A percentile compares a stretch with the other conserved stretches of the same genome.
These are phyloP conservation scores for Teleiodes luculella DNA, from an alignment of 2,888 invertebrate genomes.

Conservation along the genomic window DNA sequence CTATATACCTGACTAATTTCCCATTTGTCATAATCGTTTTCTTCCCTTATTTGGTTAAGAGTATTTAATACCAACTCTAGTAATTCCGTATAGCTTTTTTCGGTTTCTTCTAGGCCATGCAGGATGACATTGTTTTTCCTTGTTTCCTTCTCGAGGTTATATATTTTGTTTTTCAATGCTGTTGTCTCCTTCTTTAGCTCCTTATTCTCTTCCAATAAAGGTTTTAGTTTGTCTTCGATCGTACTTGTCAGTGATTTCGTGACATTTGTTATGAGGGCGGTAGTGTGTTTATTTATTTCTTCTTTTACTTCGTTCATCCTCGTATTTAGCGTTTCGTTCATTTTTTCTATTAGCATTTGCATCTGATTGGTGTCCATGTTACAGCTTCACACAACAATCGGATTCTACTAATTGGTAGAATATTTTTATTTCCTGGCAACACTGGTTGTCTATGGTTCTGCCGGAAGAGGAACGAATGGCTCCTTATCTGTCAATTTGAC, in stretches of 20 bases:
- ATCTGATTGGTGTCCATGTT: no score
- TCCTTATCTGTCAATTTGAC: no score
- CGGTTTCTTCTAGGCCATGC: constrained; percentile 10
- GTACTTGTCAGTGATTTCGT: background rate
- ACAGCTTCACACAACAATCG: no score
- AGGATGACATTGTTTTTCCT: constrained; percentile 15
- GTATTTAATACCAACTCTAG: background rate
- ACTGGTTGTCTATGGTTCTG: no score
- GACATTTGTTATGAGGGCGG: background rate
- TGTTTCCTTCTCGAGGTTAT: background rate
- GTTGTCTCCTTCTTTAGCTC: constrained; percentile 4
- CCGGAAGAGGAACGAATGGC: no score
- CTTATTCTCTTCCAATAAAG: constrained; percentile 6
- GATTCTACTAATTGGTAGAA: no score
- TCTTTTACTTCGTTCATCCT: no score
- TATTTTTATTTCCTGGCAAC: no score
- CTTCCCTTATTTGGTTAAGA: constrained; percentile 1
- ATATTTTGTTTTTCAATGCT: constrained; percentile 1
- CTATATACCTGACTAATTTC: background rate
- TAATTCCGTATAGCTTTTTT: background rate
- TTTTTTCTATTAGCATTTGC: no score
- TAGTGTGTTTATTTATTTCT: no score
- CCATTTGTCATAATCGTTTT: background rate
- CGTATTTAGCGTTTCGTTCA: no score
- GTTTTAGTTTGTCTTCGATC: constrained; percentile 12